These are phyloP conservation scores for Lanius collurio DNA, from an alignment of 2,113 vertebrate species.

Conservation along the genomic window DNA sequence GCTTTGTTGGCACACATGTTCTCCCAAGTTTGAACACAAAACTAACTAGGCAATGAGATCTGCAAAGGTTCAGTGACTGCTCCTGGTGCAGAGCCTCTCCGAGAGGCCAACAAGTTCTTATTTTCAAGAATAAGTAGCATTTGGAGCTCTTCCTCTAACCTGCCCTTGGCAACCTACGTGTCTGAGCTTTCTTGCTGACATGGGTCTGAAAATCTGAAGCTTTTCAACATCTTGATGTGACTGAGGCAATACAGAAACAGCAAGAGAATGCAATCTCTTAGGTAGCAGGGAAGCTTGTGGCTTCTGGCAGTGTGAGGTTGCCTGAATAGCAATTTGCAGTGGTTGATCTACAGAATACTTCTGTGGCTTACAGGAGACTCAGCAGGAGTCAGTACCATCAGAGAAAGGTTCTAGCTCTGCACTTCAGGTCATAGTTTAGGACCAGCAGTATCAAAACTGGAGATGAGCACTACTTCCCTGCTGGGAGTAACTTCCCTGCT, in stretches of 20 bases:
- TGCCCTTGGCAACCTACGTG: background rate
- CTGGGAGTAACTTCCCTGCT: background rate
- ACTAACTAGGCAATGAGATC: background rate
- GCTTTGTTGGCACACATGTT: rapidly evolving
- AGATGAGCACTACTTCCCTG: background rate
- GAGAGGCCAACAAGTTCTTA: background rate
- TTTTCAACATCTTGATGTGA: background rate
- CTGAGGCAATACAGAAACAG: background rate
- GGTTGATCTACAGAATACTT: background rate
- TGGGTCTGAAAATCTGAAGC: background rate
- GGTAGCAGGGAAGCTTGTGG: background rate
- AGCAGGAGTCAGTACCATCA: background rate
- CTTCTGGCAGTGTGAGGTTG: background rate
- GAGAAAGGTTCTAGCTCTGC: background rate
- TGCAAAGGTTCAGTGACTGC: background rate
- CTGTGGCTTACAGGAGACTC: background rate
- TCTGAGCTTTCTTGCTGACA: background rate
- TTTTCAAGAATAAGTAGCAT: background rate
- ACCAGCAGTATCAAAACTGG: background rate
- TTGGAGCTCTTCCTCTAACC: background rate
- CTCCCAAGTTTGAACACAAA: background rate
- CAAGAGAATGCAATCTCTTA: rapidly evolving
- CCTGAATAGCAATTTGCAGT: background rate
- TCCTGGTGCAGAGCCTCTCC: background rate
- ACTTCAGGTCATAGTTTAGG: background rate